These are phyloP conservation scores for Sceliomorpha sp. DNA, from an alignment of 2,888 invertebrate species.

Conservation along the genomic window DNA sequence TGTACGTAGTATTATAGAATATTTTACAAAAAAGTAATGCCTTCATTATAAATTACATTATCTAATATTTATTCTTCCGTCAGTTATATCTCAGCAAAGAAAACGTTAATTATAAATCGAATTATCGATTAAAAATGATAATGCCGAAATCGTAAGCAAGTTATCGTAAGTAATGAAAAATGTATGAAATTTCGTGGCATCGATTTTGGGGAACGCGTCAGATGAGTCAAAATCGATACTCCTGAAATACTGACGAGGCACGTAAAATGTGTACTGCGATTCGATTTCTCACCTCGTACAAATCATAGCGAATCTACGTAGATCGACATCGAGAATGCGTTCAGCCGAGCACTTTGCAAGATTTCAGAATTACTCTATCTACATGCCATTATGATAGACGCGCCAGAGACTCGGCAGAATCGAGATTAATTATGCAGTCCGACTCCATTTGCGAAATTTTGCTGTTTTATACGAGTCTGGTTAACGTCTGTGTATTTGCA, in stretches of 20 bases:
- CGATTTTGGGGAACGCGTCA: slow-evolving; percentile 26
- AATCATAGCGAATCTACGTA: slow-evolving; percentile 33
- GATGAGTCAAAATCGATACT: slow-evolving; percentile 46
- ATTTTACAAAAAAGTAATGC: too few relatives aligned
- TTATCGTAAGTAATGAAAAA: too few relatives aligned
- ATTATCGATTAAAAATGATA: too few relatives aligned
- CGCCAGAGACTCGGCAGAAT: slow-evolving; percentile 28
- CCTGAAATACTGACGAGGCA: slow-evolving; percentile 38
- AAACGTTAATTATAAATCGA: too few relatives aligned
- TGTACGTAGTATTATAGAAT: too few relatives aligned
- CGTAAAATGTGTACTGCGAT: slow-evolving; percentile 49
- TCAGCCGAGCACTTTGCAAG: slow-evolving; percentile 48
- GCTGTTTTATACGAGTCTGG: slow-evolving; percentile 30
- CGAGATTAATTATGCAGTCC: slow-evolving; percentile 51
- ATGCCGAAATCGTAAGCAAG: too few relatives aligned
- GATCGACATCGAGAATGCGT: slow-evolving; percentile 46
- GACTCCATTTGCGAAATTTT: slow-evolving; percentile 44
- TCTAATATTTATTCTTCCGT: too few relatives aligned
- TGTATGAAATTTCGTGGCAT: too few relatives aligned
- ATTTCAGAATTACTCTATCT: slow-evolving; percentile 49
- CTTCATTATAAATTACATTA: too few relatives aligned
- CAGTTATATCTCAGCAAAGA: too few relatives aligned
- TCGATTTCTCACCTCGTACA: slow-evolving; percentile 52
- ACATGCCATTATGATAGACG: slow-evolving; percentile 37
- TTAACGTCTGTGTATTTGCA: slow-evolving; percentile 1